These are phyloP conservation scores for Hydrotaea cyrtoneurina DNA, from an alignment of 2,888 invertebrate genomes.

Conservation along the genomic window DNA sequence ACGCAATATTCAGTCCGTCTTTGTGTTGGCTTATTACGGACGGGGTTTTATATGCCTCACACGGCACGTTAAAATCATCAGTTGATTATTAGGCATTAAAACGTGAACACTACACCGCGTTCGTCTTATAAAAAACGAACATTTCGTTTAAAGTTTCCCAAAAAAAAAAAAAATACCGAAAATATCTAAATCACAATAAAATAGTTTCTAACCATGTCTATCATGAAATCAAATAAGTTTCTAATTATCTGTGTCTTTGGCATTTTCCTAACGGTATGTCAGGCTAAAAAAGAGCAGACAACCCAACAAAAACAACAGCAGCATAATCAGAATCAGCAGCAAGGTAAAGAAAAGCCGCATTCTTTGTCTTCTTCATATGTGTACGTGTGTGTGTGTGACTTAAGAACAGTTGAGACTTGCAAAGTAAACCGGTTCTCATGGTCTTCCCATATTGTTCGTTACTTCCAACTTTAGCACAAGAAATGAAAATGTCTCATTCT, in stretches of 20 bases:
- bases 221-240: constrained; percentile 47
- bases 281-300: constrained; percentile 63
- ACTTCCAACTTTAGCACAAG: too few species aligned
- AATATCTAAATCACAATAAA: constrained; percentile 1
- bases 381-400: background rate
- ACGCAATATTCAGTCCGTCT: background rate
- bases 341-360: constrained; percentile 71
- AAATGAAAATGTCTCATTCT: too few species aligned
- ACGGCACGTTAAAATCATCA: constrained; percentile 72
- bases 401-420: background rate
- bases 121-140: constrained; percentile 60
- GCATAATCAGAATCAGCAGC: constrained; percentile 71
- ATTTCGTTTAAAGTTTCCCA: constrained; percentile 53
- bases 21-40: constrained; percentile 31
- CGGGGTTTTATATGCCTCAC: constrained; percentile 74
- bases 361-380: background rate
- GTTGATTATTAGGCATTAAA: constrained; percentile 72
- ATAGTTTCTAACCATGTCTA: constrained; percentile 61
- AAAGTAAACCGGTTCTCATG: constrained; percentile 10
- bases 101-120: constrained; percentile 57
- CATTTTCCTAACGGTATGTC: constrained; percentile 68
- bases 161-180: constrained; percentile 39
- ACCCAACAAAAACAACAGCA: constrained; percentile 59
- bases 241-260: constrained; percentile 70
- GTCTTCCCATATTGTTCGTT: background rate